Conservation (phyloP, 2,113 vertebrate species). For the Turdus rufiventris region DNA sequence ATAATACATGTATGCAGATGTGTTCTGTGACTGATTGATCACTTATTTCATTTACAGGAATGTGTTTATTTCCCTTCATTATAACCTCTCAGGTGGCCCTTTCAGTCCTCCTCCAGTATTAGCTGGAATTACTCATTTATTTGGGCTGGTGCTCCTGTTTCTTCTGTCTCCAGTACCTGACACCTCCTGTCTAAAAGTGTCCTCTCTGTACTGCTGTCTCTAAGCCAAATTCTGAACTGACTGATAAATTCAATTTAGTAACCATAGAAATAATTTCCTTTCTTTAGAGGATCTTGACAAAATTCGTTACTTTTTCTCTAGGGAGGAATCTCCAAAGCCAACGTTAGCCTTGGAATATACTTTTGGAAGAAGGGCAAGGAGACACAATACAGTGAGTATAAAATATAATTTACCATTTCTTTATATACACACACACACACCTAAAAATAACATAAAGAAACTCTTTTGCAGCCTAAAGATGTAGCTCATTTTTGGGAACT, state of each 20-base stretch:
- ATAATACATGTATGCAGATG: neutral
- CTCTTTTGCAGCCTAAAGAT: slow-evolving; percentile 86
- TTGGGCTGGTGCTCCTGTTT: neutral
- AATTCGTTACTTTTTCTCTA: slow-evolving; percentile 46
- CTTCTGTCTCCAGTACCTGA: neutral
- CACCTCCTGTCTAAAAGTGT: neutral
- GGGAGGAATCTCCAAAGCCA: slow-evolving; percentile 89
- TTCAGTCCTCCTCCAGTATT: neutral
- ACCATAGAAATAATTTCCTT: neutral
- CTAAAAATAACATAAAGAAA: neutral
- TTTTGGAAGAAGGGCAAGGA: slow-evolving; percentile 86
- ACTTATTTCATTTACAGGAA: neutral
- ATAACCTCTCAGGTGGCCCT: neutral
- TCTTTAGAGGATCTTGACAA: neutral
- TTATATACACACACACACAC: neutral
- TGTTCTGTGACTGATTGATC: neutral
- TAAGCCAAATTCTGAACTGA: neutral
- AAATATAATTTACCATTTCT: neutral
- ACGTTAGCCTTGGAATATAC: slow-evolving; percentile 94
- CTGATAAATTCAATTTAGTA: neutral
- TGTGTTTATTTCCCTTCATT: neutral
- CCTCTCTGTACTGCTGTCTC: neutral
- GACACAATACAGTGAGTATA: slow-evolving; percentile 85
- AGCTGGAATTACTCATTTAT: neutral
- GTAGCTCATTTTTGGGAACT: slow-evolving; percentile 95